Conservation (phyloP, 2,797 vertebrate genomes). For the Tinamus major region DNA sequence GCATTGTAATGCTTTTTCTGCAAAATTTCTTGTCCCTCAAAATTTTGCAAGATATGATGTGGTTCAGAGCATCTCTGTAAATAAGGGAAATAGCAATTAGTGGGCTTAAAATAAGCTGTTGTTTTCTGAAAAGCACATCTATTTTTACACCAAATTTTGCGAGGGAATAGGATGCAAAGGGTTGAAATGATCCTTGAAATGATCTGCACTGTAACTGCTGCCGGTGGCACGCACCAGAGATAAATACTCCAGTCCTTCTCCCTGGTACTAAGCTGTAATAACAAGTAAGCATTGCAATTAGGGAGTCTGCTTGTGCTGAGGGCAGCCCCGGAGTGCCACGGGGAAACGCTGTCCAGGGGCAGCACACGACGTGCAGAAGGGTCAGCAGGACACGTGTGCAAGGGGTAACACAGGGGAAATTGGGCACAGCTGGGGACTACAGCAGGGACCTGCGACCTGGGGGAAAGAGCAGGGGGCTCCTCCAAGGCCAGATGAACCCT, state of each 20-base stretch:
- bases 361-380: neutral
- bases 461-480: neutral
- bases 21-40: neutral
- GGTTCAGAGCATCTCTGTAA: neutral
- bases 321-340: neutral
- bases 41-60: neutral
- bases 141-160: neutral
- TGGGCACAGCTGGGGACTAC: constrained; percentile 39
- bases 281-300: neutral
- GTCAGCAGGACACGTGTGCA: neutral
- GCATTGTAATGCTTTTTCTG: neutral
- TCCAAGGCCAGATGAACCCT: neutral
- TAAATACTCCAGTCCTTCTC: neutral
- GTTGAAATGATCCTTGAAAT: neutral
- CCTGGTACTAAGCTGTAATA: neutral
- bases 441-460: constrained; percentile 1
- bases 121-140: neutral
- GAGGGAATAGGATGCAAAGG: neutral
- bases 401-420: neutral
- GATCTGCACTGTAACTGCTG: neutral
- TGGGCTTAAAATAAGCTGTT: neutral
- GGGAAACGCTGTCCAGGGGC: neutral
- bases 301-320: neutral
- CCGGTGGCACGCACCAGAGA: neutral
- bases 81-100: neutral